Evolutionary conservation across 1,140 invertebrate species (phyloP), one percentile per base, ranked within the genome.

Genomic region (Drosophila dunni): DNA sequence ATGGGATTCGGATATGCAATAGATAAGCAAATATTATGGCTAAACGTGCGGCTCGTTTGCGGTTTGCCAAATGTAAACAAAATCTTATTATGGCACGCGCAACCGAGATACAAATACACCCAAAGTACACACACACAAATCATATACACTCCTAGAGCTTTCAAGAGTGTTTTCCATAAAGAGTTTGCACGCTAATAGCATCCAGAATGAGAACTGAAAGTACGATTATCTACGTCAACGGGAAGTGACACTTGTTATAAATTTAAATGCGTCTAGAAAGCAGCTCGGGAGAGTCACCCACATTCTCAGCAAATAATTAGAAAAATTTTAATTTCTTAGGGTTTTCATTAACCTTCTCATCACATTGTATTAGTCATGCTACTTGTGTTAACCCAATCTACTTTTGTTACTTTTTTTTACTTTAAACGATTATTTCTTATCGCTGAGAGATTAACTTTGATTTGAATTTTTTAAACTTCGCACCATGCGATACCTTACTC

Each of bases 11-110:
- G 24, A 74, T 69, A 62, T 62, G 65, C 57, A 74, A 74, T 61
- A 69, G 65, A 64, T 70, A 64, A 70, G 67, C 60, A 64, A 75
- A 70, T 75, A 70, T 70, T 63, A 70, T 75, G 51, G 60, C 48
- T 44, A 70, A 70, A 63, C 72, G 72, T 75, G 72, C 53, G 45
- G 42, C 44, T 75, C 57, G 34, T 73, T 73, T 68, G 38, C 33
- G 20, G 24, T 67, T 34, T 5, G 63, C 13, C 7, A 67, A 60
- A 54, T 15, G 71, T 74, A 74, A 74, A 74, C 65, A 74, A 62
- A 62, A 42, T 67, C 46, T 53, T 10, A 7, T n/a, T 5, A 11
- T 57, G 36, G 44, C 68, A 65, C 44, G 61, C 61, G 68, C 68
- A 48, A 33, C 8, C 38, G 34, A 44, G 56, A 58, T 13, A 40